Percentiles rank a stretch among this genome's conserved stretches.
Evolutionary conservation across 2,797 vertebrate species (phyloP).

Genomic region (Coendou prehensilis): DNA sequence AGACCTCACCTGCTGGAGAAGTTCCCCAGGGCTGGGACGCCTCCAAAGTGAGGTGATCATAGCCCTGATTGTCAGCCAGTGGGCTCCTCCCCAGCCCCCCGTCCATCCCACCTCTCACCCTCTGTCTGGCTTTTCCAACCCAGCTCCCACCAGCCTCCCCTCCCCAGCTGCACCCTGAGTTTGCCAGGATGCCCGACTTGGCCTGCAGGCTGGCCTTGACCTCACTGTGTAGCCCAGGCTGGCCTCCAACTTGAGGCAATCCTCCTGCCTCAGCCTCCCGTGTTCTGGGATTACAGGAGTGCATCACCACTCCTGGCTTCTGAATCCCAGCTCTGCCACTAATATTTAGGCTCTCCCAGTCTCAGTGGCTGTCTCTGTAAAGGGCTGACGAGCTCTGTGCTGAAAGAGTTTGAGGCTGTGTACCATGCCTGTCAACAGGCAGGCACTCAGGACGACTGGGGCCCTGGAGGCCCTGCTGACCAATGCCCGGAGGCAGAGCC

Average conservation of each 20-base stretch:
- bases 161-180: background rate
- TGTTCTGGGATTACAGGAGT: background rate
- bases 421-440: too few relatives aligned
- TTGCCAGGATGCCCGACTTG: background rate
- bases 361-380: background rate
- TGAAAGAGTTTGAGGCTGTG: background rate
- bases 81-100: background rate
- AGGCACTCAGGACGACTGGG: background rate
- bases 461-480: background rate
- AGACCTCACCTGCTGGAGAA: background rate
- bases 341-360: background rate
- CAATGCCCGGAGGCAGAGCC: background rate
- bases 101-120: background rate
- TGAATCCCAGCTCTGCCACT: background rate
- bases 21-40: background rate
- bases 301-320: background rate
- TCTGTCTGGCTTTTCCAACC: background rate
- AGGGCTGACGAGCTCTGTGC: too few relatives aligned
- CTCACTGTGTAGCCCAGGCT: background rate
- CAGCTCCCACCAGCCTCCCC: background rate
- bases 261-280: background rate
- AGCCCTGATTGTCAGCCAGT: background rate
- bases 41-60: fast-evolving
- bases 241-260: background rate
- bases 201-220: background rate